These are phyloP conservation scores for Lasioglossum marginatum DNA, from an alignment of 2,888 invertebrate genomes.

Conservation along the genomic window DNA sequence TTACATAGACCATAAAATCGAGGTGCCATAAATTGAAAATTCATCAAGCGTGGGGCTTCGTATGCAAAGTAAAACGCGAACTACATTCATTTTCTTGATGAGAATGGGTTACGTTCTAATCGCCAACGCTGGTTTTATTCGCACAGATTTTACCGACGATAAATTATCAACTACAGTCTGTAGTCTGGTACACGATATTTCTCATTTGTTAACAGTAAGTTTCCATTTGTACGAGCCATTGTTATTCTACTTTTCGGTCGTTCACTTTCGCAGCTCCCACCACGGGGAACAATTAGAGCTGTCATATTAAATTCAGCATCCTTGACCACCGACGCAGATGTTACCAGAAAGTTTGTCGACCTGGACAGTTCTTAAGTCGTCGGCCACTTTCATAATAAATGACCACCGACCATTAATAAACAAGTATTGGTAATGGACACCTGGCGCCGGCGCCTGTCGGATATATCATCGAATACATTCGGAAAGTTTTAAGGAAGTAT, in stretches of 20 bases:
- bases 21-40: neutral
- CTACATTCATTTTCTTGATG: neutral
- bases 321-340: neutral
- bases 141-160: too few relatives aligned
- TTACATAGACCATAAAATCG: neutral
- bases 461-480: neutral
- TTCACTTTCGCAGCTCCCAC: neutral
- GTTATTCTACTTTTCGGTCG: neutral
- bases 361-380: neutral
- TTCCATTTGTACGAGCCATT: neutral
- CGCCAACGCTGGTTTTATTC: too few relatives aligned
- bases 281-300: neutral
- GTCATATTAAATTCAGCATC: neutral
- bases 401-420: slow-evolving; percentile 23
- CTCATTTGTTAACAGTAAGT: neutral
- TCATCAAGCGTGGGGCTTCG: neutral
- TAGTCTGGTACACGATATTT: neutral
- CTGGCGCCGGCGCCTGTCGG: neutral
- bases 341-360: neutral
- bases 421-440: slow-evolving; percentile 23
- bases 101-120: neutral
- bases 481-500: neutral
- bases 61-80: neutral
- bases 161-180: too few relatives aligned
- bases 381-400: slow-evolving; percentile 2